Percentiles rank a stretch among this genome's conserved stretches.
Evolutionary conservation across 2,888 invertebrate genomes (phyloP).

Genomic region (Diloba caeruleocephala): DNA sequence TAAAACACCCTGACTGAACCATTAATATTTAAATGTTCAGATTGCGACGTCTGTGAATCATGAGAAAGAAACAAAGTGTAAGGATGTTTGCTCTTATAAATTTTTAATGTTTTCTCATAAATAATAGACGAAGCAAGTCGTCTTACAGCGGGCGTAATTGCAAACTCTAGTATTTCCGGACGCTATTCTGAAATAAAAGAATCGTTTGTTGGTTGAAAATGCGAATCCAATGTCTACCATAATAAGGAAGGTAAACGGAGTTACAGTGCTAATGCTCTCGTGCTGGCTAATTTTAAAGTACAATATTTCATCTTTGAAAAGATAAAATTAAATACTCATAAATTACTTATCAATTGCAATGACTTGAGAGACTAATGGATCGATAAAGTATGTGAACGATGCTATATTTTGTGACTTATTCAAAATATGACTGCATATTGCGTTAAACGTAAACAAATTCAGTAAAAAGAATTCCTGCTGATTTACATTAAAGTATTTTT

Average conservation of each 20-base stretch:
- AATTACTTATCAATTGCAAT: no score
- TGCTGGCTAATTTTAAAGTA: no score
- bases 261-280: no score
- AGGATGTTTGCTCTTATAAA: conserved; percentile 63
- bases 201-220: conserved; percentile 6
- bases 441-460: no score
- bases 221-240: conserved; percentile 10
- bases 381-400: no score
- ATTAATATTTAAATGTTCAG: conserved; percentile 47
- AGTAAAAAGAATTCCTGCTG: no score
- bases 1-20: conserved; percentile 26
- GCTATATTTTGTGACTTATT: no score
- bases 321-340: no score
- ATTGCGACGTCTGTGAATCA: conserved; percentile 22
- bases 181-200: conserved; percentile 35
- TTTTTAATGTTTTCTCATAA: conserved; percentile 75
- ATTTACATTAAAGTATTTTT: no score
- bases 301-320: no score
- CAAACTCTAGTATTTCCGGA: conserved; percentile 34
- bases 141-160: conserved; percentile 45
- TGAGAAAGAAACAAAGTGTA: conserved; percentile 36
- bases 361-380: no score
- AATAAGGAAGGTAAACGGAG: background rate
- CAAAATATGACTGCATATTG: no score
- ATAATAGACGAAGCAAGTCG: conserved; percentile 64